Base-by-base conservation (phyloP, 37 sponge, comb jelly and placozoan genomes). In the Axinella damicornis region DNA sequence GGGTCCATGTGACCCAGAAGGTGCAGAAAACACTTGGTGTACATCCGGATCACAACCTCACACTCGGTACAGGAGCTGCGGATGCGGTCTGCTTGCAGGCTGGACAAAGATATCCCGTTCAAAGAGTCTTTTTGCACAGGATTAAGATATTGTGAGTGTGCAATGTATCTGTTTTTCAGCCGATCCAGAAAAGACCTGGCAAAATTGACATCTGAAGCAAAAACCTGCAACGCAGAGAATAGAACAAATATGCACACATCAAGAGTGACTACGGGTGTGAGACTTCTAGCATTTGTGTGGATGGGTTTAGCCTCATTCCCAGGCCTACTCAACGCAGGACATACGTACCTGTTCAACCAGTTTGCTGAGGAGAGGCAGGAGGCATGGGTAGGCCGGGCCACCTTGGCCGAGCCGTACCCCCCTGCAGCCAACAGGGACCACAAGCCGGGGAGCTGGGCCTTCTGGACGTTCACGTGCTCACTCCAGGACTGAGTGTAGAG, bases 361-460 rank as follows among this genome's bases (percentile, higher is more conserved):
- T 35, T 53, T 61, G 22, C 46, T 78, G 20, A 85, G 74, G 24
- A 90, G 70, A 16, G 91, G 92, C 5, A 91, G 77, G 30, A 91
- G 73, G 53, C 73, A 77, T 0, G 87, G 87, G 73, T 82, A 91
- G 20, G 52, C 33, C 0, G n/a, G n/a, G n/a, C n/a, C n/a, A 69
- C 31, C 28, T 36, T 82, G n/a, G 87, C 92, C 2, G 76, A 80
- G 19, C 92, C 92, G 76, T 81, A 41, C 27, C 92, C 92, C 15
- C 87, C 87, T 0, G 63, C 56, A 25, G 9, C 34, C 30, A 91
- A 40, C 52, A 91, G 61, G 22, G 64, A 57, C 92, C 92, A 91
- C 59, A 91, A 57, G 0, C 83, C 87, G 2, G 92, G 92, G 14
- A 91, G 78, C 27, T 86, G 52, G 15, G 78, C 83, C 46, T 91